Percentiles rank a stretch among this genome's conserved stretches.
These are phyloP conservation scores for Zelostemma sp. DNA, from an alignment of 1,140 invertebrate genomes.

Conservation along the genomic window DNA sequence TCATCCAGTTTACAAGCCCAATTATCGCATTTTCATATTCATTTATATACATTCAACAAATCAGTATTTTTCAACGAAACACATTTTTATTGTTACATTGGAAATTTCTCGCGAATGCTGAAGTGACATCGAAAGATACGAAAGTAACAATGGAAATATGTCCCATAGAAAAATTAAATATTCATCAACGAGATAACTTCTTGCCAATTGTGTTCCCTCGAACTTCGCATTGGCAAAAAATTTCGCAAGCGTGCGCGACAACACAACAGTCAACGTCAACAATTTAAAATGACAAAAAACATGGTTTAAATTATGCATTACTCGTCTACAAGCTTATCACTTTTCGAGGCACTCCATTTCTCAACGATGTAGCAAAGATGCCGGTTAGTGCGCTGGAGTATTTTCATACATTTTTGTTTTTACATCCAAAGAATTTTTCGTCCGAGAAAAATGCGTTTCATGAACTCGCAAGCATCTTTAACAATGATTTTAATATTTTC, in stretches of 20 bases:
- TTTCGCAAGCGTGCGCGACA: not conserved
- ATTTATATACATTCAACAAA: not conserved
- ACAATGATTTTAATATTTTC: not conserved
- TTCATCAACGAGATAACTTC: not conserved
- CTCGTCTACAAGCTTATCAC: slow-evolving; percentile 46
- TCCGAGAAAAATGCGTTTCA: not conserved
- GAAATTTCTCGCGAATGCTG: not conserved
- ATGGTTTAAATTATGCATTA: slow-evolving; percentile 54
- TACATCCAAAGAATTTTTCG: not conserved
- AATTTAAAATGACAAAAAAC: slow-evolving; percentile 51
- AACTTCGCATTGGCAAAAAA: not conserved
- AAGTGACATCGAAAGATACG: not conserved
- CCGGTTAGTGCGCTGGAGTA: not conserved
- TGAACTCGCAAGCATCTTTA: not conserved
- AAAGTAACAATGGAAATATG: not conserved
- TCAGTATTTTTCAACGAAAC: not conserved
- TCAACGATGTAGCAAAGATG: slow-evolving; percentile 7
- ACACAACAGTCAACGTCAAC: slow-evolving; percentile 38
- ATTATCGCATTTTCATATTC: not conserved
- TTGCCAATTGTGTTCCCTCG: not conserved
- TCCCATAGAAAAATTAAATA: not conserved
- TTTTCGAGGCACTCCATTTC: slow-evolving; percentile 53
- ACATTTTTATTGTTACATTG: not conserved
- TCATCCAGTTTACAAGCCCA: not conserved
- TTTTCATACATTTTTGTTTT: not conserved